A percentile compares a stretch with the other conserved stretches of the same genome.
Evolutionary conservation across 2,888 invertebrate species (phyloP).

Genomic region (Sinotaia quadrata): DNA sequence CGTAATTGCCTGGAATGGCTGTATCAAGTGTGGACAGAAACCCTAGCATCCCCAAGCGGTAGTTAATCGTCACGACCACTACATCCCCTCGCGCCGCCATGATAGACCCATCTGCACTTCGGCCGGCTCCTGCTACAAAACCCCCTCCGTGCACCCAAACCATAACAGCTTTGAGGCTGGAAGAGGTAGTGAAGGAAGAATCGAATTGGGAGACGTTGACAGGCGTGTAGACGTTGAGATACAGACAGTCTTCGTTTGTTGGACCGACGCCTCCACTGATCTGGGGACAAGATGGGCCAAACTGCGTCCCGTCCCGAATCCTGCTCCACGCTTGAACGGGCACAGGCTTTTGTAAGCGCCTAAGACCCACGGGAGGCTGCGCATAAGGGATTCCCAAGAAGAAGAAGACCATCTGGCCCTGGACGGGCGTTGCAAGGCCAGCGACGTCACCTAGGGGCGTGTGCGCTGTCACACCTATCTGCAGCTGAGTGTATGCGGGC

Average conservation of each 20-base stretch:
- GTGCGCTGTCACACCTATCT: slow-evolving; percentile 3
- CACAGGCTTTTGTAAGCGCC: slow-evolving; percentile 30
- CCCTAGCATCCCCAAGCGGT: slow-evolving; percentile 31
- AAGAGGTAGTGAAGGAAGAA: not conserved
- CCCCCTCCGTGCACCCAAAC: slow-evolving; percentile 35
- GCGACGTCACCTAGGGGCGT: slow-evolving; percentile 16
- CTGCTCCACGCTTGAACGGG: slow-evolving; percentile 4
- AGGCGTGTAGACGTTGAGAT: slow-evolving; percentile 17
- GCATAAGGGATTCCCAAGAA: slow-evolving; percentile 35
- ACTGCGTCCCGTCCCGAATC: slow-evolving; percentile 10
- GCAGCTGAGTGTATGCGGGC: not conserved
- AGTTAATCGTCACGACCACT: slow-evolving; percentile 32
- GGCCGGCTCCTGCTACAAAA: slow-evolving; percentile 6
- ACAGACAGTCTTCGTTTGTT: slow-evolving; percentile 18
- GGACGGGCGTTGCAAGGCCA: slow-evolving; percentile 3
- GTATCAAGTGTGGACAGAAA: slow-evolving; percentile 26
- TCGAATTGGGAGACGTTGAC: not conserved
- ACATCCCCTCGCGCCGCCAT: slow-evolving; percentile 23
- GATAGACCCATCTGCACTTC: not conserved
- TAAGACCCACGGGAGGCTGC: slow-evolving; percentile 24
- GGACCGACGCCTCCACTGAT: not conserved
- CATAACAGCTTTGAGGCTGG: slow-evolving; percentile 15
- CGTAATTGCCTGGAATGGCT: slow-evolving; percentile 32
- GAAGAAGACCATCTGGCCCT: not conserved
- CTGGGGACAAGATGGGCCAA: slow-evolving; percentile 26